Base-by-base conservation (phyloP, 1,140 invertebrate species). In the Latrodectus geometricus region DNA sequence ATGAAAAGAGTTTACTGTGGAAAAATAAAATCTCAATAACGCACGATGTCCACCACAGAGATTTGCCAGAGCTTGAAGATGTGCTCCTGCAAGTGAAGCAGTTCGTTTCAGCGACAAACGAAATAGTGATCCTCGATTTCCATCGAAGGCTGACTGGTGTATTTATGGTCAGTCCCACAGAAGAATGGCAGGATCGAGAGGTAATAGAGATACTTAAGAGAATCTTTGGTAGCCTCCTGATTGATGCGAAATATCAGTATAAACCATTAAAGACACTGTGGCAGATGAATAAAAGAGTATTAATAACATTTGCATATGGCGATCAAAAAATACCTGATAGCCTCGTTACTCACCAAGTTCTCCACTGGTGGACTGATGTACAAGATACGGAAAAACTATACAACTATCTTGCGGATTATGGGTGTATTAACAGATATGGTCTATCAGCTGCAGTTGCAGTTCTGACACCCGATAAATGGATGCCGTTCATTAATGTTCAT, bases 361-460 rank as follows among this genome's bases (percentile, higher is more conserved):
- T 15, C 49, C 83, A 86, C 9, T 66, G 61, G 50, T 86, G 83
- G 83, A 56, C 2, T 4, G 49, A 56, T 61, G 49, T 35, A n/a
- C 48, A 86, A 15, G 61, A 8, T 69, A 8, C 72, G 9, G 11
- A 20, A 0, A 15, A 69, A n/a, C 23, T 86, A 1, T 21, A 86
- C 12, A 48, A 68, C 5, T 72, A 77, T 66, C 49, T 86, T 1
- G 17, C 9, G n/a, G 15, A 35, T 21, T 50, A 21, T 35, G 49
- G n/a, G 5, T 70, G 75, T 56, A 15, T 21, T 15, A 17, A 48
- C n/a, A 70, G 9, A 4, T 61, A 52, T 5, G 54, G 12, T 11
- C 15, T 65, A 9, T 50, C 61, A n/a, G 95, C 95, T 0, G 93
- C 94, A 2, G 96, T 96, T 95, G 95, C 95, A 0, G 95, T 96